phyloP scores from a whole-genome alignment of 30 jellyfish, hydroid and myxozoan species.

The Cassiopea andromeda region DNA sequence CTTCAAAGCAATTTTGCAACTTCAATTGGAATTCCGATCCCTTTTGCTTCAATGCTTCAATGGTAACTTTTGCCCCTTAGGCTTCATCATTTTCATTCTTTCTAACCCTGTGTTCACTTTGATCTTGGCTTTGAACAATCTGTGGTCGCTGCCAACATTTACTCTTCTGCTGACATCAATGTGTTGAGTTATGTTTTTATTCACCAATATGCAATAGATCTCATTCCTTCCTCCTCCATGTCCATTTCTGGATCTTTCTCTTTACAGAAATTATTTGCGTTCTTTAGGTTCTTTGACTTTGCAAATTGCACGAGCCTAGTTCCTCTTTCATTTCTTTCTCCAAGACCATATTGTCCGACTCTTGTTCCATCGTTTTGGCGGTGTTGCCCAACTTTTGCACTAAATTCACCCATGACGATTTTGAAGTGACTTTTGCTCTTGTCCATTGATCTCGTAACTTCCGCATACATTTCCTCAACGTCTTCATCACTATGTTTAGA shows the following conservation, averaged over 20 bases:
- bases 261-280: constrained; percentile 37
- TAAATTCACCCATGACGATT: constrained; percentile 31
- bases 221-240: constrained; percentile 50
- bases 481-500: constrained; percentile 68
- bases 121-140: constrained; percentile 50
- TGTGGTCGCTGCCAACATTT: constrained; percentile 58
- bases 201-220: constrained; percentile 45
- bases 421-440: constrained; percentile 43
- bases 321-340: constrained; percentile 68
- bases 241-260: constrained; percentile 35
- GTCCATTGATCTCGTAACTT: constrained; percentile 36
- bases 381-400: constrained; percentile 66
- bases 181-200: constrained; percentile 2
- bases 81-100: constrained; percentile 43
- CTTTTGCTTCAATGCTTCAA: constrained; percentile 27
- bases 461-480: constrained; percentile 56
- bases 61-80: constrained; percentile 19
- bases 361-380: constrained; percentile 50
- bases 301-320: constrained; percentile 49
- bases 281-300: constrained; percentile 24
- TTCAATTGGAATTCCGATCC: constrained; percentile 54
- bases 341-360: constrained; percentile 54
- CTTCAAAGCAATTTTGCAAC: constrained; percentile 50
- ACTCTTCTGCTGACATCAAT: constrained; percentile 41
- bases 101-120: constrained; percentile 30